These are phyloP conservation scores for Tarsius wallacei DNA, from an alignment of 2,797 vertebrate species.

Conservation along the genomic window DNA sequence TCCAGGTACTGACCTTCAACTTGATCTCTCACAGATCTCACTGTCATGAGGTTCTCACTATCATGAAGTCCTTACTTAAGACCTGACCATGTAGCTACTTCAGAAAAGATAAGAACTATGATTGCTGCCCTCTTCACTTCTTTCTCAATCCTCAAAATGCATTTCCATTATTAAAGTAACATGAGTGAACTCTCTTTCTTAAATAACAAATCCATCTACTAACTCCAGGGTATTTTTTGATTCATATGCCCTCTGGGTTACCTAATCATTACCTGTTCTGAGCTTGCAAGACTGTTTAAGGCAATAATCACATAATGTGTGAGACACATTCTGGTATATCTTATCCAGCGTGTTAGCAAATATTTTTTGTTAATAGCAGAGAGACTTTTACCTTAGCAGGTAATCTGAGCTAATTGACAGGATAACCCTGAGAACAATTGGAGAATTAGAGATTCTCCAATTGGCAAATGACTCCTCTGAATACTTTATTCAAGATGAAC, in stretches of 20 bases:
- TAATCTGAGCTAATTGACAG: not conserved
- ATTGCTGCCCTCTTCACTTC: not conserved
- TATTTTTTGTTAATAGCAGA: not conserved
- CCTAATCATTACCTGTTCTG: not conserved
- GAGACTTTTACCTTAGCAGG: not conserved
- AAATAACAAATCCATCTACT: not conserved
- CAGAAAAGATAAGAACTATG: not conserved
- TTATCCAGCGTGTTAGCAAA: not conserved
- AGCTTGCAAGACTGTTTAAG: constrained; percentile 18
- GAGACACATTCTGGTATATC: not conserved
- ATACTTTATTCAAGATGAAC: constrained; percentile 11
- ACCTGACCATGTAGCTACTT: not conserved
- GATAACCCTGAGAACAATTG: not conserved
- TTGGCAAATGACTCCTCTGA: not conserved
- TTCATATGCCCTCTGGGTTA: not conserved
- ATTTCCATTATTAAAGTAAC: constrained; percentile 21
- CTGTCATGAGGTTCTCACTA: not conserved
- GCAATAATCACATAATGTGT: not conserved
- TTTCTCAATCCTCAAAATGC: constrained; percentile 10
- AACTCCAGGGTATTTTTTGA: not conserved
- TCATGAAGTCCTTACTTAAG: not conserved
- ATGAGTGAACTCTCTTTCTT: not conserved
- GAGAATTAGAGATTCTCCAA: not conserved
- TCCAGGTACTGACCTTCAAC: not conserved
- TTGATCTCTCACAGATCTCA: not conserved